Conservation (phyloP, 1,140 invertebrate genomes). For the Drosophila simulans region DNA sequence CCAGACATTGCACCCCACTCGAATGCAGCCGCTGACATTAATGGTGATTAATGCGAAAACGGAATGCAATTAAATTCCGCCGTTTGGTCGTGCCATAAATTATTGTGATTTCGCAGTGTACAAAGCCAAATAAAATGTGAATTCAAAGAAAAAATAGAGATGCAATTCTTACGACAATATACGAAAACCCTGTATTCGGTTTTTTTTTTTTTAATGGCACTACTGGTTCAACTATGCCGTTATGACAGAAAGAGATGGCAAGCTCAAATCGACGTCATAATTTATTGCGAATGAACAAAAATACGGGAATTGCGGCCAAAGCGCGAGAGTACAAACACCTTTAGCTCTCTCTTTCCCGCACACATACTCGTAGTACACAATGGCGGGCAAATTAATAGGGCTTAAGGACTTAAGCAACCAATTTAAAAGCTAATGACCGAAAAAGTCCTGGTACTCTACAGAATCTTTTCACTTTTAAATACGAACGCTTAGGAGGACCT, state of each 20-base stretch:
- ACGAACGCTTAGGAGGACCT: too few species aligned
- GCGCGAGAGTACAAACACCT: slow-evolving; percentile 40
- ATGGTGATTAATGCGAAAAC: slow-evolving; percentile 76
- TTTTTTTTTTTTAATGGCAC: slow-evolving; percentile 36
- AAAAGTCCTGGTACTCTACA: too few species aligned
- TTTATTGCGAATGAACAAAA: slow-evolving; percentile 67
- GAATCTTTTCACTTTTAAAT: too few species aligned
- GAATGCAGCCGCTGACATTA: slow-evolving; percentile 66
- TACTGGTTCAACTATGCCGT: slow-evolving; percentile 61
- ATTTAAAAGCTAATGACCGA: too few species aligned
- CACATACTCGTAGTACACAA: neutral
- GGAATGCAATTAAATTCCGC: slow-evolving; percentile 68
- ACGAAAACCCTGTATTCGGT: slow-evolving; percentile 22
- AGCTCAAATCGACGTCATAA: slow-evolving; percentile 48
- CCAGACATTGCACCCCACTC: slow-evolving; percentile 61
- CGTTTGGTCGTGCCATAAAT: slow-evolving; percentile 53
- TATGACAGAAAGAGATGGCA: slow-evolving; percentile 54
- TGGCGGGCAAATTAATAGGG: neutral
- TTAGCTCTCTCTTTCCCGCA: neutral
- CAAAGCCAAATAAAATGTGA: slow-evolving; percentile 32
- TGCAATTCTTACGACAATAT: slow-evolving; percentile 37
- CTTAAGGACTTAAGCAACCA: neutral
- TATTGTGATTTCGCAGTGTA: slow-evolving; percentile 65
- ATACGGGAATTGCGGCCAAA: slow-evolving; percentile 53
- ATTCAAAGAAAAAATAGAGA: slow-evolving; percentile 58